Conservation (phyloP, 2,797 vertebrate species). For the Mionectes olivaceus region DNA sequence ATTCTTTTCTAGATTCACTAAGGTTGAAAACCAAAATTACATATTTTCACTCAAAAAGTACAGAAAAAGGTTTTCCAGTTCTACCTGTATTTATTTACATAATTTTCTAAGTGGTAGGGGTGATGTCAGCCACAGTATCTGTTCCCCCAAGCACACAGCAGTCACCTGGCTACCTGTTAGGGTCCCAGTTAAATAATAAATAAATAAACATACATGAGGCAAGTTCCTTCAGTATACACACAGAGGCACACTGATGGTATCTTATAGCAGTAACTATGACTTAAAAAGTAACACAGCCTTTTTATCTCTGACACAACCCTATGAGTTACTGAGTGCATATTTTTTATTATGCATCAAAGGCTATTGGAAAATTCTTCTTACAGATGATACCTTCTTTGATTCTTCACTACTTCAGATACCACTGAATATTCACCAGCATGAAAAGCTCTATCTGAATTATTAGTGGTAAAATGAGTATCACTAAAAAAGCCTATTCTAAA, state of each 20-base stretch:
- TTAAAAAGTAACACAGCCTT: not conserved
- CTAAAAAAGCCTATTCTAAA: not conserved
- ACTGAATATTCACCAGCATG: not conserved
- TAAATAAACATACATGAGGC: rapidly evolving
- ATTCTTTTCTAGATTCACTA: not conserved
- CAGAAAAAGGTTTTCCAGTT: not conserved
- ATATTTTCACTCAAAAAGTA: not conserved
- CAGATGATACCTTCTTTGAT: not conserved
- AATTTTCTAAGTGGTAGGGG: not conserved
- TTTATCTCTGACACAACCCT: not conserved
- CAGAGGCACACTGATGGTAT: not conserved
- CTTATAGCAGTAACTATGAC: not conserved
- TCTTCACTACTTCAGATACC: not conserved
- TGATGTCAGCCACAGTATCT: not conserved
- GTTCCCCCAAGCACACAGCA: not conserved
- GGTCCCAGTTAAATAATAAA: not conserved
- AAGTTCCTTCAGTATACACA: not conserved
- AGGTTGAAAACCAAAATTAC: not conserved
- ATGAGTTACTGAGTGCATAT: not conserved
- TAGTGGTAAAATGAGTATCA: not conserved
- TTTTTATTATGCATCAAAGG: not conserved
- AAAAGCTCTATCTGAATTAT: not conserved
- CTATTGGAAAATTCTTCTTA: not conserved
- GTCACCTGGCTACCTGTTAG: not conserved
- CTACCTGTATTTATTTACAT: not conserved